Evolutionary conservation across 2,113 vertebrate genomes (phyloP), one percentile per base, ranked within the genome.

Genomic region (Phycodurus eques): DNA sequence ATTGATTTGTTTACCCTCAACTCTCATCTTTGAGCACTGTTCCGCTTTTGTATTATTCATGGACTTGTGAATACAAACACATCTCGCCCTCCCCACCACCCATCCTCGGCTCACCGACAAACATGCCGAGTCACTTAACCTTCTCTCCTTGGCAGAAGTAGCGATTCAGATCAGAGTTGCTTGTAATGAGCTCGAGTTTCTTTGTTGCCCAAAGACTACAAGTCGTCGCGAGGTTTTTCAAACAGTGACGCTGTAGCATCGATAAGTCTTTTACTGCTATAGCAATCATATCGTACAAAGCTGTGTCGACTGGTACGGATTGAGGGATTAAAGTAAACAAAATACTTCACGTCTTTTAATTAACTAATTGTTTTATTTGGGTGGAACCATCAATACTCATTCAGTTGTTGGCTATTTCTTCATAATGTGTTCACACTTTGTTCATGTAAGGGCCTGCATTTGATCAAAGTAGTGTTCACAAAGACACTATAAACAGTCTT

Each of bases 1-100:
- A 90, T 91, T 63, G 88, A 92, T 85, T 80, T 70, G 68, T 88
- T 78, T 84, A 78, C 71, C 54, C 49, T 51, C 57, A 67, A 67
- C 62, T 62, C 47, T 80, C 72, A 61, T 84, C 79, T 76, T 72
- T 82, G 60, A 81, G 39, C 54, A 68, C 46, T 76, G 33, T 70
- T 75, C 60, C 66, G 47, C 68, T 82, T 63, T 72, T 86, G 74
- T 79, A 78, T 86, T 80, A 84, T 88, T 89, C 73, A 87, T 80
- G 20, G 14, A 17, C 53, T 71, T 77, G 84, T 80, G 83, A 68
- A 76, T 83, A 43, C 68, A 69, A 74, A 73, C 64, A 7, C 64
- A 35, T 51, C 56, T 59, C 53, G 20, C 53, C 53, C 53, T 22
- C 46, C 35, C 6, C 17, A 11, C 44, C 44, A 46, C 44, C 44